Base-by-base conservation (phyloP, 2,888 invertebrate genomes). In the Laspeyria flexula region DNA sequence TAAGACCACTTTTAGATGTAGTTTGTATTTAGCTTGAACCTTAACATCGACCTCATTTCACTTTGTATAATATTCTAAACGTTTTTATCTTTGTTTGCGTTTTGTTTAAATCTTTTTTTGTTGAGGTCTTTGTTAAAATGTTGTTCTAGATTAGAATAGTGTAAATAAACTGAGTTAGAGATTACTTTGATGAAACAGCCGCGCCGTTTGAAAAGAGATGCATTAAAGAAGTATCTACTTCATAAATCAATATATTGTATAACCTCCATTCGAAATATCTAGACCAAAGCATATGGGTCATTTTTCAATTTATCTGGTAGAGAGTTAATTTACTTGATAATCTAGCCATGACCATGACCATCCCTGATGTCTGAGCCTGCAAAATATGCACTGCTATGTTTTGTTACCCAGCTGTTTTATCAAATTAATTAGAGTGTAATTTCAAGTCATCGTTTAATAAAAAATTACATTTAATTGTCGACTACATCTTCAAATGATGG, bases 361-460 rank as follows among this genome's bases (percentile, higher is more conserved):
- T n/a, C n/a, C n/a, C n/a, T n/a, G n/a, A n/a, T n/a, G n/a, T n/a
- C n/a, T n/a, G n/a, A n/a, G n/a, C n/a, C n/a, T n/a, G n/a, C n/a
- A n/a, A n/a, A n/a, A n/a, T n/a, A n/a, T n/a, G n/a, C n/a, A n/a
- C n/a, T n/a, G n/a, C n/a, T n/a, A n/a, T n/a, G n/a, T n/a, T 21
- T 21, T 21, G 21, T 21, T 3, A 21, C 3, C 21, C 2, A 50
- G 42, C 41, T 39, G 10, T 55, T 51, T 50, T 41, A 52, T 25
- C 31, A 15, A 38, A 54, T 35, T 41, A 49, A 54, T 65, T 40
- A 35, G 23, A 31, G 51, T 58, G 54, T 56, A 53, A 35, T 60
- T 51, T 61, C 46, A 55, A 67, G 65, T 68, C 69, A 65, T 52
- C 27, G 47, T 48, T 48, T 50, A 45, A 48, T 44, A 50, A 45